Conservation (phyloP, 2,113 vertebrate species). For the Petroica traversi region DNA sequence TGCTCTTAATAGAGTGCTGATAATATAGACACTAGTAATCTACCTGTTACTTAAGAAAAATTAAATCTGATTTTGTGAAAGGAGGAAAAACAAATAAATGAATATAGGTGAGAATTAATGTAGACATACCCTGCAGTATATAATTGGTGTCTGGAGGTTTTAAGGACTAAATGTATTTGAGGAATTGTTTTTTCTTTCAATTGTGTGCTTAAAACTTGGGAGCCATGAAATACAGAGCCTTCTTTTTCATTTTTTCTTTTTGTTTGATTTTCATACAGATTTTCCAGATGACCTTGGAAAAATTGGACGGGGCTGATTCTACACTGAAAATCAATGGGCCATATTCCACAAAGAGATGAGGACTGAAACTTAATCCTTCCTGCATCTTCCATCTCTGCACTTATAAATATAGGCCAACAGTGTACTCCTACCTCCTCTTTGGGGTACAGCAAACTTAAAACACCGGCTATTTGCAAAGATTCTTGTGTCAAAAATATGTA, state of each 20-base stretch:
- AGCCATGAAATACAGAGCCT: neutral
- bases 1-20: constrained; percentile 61
- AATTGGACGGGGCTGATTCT: neutral
- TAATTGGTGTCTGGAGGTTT: neutral
- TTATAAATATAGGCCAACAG: neutral
- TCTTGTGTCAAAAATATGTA: neutral
- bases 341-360: neutral
- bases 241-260: neutral
- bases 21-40: constrained; percentile 59
- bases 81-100: constrained; percentile 13
- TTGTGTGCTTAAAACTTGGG: neutral
- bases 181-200: neutral
- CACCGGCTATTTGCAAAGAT: neutral
- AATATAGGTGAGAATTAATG: constrained; percentile 16
- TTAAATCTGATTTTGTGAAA: constrained; percentile 51
- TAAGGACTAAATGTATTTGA: neutral
- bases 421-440: neutral
- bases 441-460: neutral
- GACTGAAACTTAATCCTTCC: neutral
- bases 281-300: neutral
- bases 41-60: constrained; percentile 58
- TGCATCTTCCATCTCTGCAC: neutral
- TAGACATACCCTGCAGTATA: neutral
- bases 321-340: neutral
- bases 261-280: neutral